These are phyloP conservation scores for Zelostemma sp. DNA, from an alignment of 1,140 invertebrate species.

Conservation along the genomic window DNA sequence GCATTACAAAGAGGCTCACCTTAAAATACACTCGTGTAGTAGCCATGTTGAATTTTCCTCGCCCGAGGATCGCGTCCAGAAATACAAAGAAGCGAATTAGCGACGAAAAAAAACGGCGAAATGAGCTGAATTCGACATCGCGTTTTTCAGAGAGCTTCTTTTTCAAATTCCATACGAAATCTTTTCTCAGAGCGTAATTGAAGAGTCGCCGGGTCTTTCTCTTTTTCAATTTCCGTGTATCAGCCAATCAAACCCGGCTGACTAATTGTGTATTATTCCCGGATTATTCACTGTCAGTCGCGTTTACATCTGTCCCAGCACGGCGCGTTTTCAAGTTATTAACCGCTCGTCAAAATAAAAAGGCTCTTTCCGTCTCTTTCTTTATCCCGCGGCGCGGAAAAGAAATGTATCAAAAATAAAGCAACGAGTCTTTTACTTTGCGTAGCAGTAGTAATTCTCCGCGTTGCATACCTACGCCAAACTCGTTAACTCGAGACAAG, in stretches of 20 bases:
- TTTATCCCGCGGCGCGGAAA: neutral
- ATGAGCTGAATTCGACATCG: neutral
- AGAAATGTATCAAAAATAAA: slow-evolving; percentile 16
- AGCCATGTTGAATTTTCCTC: too few relatives aligned
- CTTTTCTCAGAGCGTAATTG: too few relatives aligned
- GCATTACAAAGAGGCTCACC: too few relatives aligned
- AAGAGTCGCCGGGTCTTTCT: neutral
- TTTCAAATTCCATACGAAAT: too few relatives aligned
- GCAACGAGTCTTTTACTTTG: slow-evolving; percentile 29
- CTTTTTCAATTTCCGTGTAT: slow-evolving; percentile 6
- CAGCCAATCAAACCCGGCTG: neutral
- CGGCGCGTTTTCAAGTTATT: neutral
- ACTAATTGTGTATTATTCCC: neutral
- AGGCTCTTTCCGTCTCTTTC: neutral
- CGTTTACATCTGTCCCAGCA: slow-evolving; percentile 1
- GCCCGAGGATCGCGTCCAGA: too few relatives aligned
- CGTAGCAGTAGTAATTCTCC: slow-evolving; percentile 43
- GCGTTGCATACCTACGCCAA: slow-evolving; percentile 24
- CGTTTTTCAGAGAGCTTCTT: neutral
- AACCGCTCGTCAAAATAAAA: too few relatives aligned
- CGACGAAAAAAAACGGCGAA: neutral
- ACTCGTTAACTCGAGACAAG: slow-evolving; percentile 48
- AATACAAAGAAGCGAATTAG: too few relatives aligned
- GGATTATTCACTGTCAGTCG: too few relatives aligned
- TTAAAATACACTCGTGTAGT: too few relatives aligned